phyloP scores from a whole-genome alignment of 2,113 vertebrate genomes.

The Chascanopsetta lugubris region DNA sequence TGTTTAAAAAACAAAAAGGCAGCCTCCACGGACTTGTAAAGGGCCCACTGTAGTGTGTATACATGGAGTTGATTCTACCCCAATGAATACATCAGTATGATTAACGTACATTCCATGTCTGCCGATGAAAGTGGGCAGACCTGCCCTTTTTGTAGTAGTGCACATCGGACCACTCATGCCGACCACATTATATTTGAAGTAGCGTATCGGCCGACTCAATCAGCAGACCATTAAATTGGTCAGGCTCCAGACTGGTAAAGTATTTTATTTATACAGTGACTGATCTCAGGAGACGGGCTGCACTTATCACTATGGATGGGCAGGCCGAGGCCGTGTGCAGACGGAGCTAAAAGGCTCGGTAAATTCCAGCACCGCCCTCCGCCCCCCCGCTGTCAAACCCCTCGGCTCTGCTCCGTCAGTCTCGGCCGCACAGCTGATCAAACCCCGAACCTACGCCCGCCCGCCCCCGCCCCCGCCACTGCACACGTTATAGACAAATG shows the following conservation, averaged over 20 bases:
- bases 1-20: too few species aligned
- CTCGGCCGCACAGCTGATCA: slow-evolving; percentile 9
- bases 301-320: not conserved
- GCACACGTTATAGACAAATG: slow-evolving; percentile 29
- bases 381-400: slow-evolving; percentile 16
- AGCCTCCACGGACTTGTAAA: too few species aligned
- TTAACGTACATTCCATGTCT: too few species aligned
- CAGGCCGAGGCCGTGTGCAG: not conserved
- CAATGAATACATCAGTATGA: too few species aligned
- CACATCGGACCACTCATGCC: not conserved
- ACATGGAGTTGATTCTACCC: too few species aligned
- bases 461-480: not conserved
- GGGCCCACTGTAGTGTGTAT: too few species aligned
- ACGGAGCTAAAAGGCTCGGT: not conserved
- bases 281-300: not conserved
- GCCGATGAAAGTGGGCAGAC: too few species aligned
- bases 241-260: not conserved
- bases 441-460: not conserved
- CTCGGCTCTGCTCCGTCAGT: slow-evolving; percentile 8
- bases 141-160: not conserved
- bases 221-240: not conserved
- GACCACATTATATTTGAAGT: not conserved
- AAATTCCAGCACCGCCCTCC: slow-evolving; percentile 5
- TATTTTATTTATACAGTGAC: not conserved
- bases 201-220: not conserved